These are phyloP conservation scores for Euplagia quadripunctaria DNA, from an alignment of 2,888 invertebrate species.

Conservation along the genomic window DNA sequence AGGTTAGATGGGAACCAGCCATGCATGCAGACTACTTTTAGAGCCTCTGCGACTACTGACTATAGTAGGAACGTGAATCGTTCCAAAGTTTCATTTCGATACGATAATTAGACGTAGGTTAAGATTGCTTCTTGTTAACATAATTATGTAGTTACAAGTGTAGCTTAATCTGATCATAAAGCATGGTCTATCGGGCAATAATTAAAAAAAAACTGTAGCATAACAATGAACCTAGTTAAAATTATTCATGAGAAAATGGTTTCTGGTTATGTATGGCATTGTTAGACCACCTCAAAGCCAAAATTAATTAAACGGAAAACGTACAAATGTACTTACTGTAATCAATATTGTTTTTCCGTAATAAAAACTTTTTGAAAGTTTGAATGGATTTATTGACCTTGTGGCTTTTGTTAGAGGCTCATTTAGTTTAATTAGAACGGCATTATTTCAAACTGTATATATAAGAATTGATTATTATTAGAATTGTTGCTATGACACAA, in stretches of 20 bases:
- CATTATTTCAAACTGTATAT: slow-evolving; percentile 19
- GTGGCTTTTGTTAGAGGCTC: slow-evolving; percentile 34
- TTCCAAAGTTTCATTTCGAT: too few relatives aligned
- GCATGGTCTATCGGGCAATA: too few relatives aligned
- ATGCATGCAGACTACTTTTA: too few relatives aligned
- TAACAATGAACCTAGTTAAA: not conserved
- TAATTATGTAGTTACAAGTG: too few relatives aligned
- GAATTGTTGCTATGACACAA: not conserved
- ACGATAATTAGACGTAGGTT: too few relatives aligned
- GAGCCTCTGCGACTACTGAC: too few relatives aligned
- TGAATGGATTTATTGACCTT: slow-evolving; percentile 51
- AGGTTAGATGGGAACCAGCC: too few relatives aligned
- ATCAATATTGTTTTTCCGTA: slow-evolving; percentile 56
- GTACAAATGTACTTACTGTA: slow-evolving; percentile 29
- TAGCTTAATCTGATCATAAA: too few relatives aligned
- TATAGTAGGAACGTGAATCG: too few relatives aligned
- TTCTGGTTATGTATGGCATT: not conserved
- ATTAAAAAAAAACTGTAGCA: too few relatives aligned
- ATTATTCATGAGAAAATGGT: not conserved
- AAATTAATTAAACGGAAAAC: slow-evolving; percentile 34
- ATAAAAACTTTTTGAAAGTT: slow-evolving; percentile 54
- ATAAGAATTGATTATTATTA: not conserved
- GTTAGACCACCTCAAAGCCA: not conserved
- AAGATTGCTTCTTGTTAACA: too few relatives aligned
- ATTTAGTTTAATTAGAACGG: slow-evolving; percentile 51